These are phyloP conservation scores for Spatulosminthurus flaviceps DNA, from an alignment of 2,888 invertebrate genomes.

Conservation along the genomic window DNA sequence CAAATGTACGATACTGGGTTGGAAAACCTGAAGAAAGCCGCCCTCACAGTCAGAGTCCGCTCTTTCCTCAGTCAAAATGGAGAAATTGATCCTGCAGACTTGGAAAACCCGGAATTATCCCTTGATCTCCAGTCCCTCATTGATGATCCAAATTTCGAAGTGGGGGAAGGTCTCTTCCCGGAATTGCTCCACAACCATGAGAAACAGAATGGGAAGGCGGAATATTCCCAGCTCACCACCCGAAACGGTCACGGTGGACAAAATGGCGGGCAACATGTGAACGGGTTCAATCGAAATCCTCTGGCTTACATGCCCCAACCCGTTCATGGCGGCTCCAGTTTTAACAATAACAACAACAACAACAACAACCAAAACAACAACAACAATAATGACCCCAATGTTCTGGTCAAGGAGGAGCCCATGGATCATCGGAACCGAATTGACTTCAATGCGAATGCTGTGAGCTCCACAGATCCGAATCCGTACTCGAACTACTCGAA, in stretches of 20 bases:
- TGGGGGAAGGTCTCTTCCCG: conserved; percentile 81
- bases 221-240: conserved; percentile 61
- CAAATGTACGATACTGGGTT: conserved; percentile 84
- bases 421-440: conserved; percentile 70
- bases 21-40: conserved; percentile 71
- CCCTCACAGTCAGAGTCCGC: conserved; percentile 65
- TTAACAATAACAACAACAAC: conserved; percentile 58
- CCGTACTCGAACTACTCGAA: conserved; percentile 62
- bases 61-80: conserved; percentile 65
- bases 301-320: conserved; percentile 93
- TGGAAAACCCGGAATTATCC: conserved; percentile 91
- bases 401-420: conserved; percentile 78
- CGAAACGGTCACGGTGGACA: conserved; percentile 59
- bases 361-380: conserved; percentile 43
- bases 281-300: conserved; percentile 74
- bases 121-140: conserved; percentile 91
- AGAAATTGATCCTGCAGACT: conserved; percentile 79
- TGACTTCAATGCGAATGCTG: conserved; percentile 70
- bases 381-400: conserved; percentile 45
- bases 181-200: conserved; percentile 75
- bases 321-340: conserved; percentile 79
- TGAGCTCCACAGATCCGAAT: conserved; percentile 70
- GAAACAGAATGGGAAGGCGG: conserved; percentile 47
- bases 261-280: conserved; percentile 49
- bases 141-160: conserved; percentile 82